Base-by-base conservation (phyloP, 2,797 vertebrate genomes). In the Stomatorhinus walkeri region DNA sequence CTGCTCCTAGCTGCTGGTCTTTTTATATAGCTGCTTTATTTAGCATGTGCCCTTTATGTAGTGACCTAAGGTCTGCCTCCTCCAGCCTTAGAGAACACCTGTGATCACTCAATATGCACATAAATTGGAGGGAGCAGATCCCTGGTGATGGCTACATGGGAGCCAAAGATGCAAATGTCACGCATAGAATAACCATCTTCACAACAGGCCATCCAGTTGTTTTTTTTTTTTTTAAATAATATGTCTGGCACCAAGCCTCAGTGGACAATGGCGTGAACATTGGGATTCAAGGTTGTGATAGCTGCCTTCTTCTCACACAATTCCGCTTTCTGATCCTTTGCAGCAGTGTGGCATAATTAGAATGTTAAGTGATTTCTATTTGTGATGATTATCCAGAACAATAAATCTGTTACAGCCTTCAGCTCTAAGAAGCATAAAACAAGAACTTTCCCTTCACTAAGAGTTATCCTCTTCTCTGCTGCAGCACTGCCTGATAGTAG, bases 51-150 rank as follows among this genome's bases (percentile, higher is more conserved):
- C 95, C 95, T 95, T 95, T 96, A 94, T 93, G 93, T 91, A 92
- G 92, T 95, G 95, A 96, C 95, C 95, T 94, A 93, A 92, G 93
- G 90, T 94, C 72, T 87, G 72, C 86, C 86, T 83, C 72, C 89
- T 84, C 89, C 43, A 51, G 72, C 94, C 93, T 93, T 91, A 92
- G 91, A 92, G 93, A 93, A 93, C 95, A 96, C 95, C 96, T 95
- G 96, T 93, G 92, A 95, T 94, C 94, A 94, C 94, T 96, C 94
- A 94, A 91, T 96, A 96, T 96, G 95, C 95, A 95, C 95, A 96
- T 95, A 95, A 91, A 92, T 85, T 92, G 94, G 94, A 94, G 94
- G 91, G 91, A 43, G 68, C 86, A 91, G 91, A 94, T 93, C 93
- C 93, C 93, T 92, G 92, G 93, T 92, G 93, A 93, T 92, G 91